These are phyloP conservation scores for Miltochrista miniata DNA, from an alignment of 2,888 invertebrate species.

Conservation along the genomic window DNA sequence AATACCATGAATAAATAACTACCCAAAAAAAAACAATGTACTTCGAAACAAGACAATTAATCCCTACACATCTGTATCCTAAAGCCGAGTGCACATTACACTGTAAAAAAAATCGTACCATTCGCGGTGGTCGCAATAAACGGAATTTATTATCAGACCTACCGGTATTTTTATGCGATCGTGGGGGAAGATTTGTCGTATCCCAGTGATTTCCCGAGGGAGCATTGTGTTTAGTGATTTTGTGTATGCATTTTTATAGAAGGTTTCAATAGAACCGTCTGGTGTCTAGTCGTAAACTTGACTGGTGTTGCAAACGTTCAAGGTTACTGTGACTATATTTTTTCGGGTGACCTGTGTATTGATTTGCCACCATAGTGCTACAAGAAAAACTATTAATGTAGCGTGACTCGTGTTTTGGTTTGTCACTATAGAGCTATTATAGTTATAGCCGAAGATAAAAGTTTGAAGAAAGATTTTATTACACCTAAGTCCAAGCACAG, in stretches of 20 bases:
- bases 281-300: too few relatives aligned
- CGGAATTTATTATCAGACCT: conserved; percentile 58
- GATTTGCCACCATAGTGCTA: too few relatives aligned
- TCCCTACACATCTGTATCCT: conserved; percentile 35
- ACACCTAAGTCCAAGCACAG: too few relatives aligned
- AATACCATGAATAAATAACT: conserved; percentile 23
- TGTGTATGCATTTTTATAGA: conserved; percentile 54
- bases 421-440: too few relatives aligned
- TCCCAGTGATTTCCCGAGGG: conserved; percentile 65
- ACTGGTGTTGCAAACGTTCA: too few relatives aligned
- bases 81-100: conserved; percentile 38
- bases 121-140: conserved; percentile 56
- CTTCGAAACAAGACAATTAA: conserved; percentile 35
- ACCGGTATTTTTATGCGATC: conserved; percentile 58
- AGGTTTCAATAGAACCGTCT: too few relatives aligned
- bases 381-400: too few relatives aligned
- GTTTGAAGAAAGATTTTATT: too few relatives aligned
- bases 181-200: conserved; percentile 62
- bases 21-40: conserved; percentile 21
- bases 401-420: too few relatives aligned
- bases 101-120: conserved; percentile 31
- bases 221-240: conserved; percentile 56
- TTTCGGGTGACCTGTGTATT: too few relatives aligned
- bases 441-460: too few relatives aligned
- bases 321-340: too few relatives aligned